Conservation (phyloP, 2,797 vertebrate genomes). For the Cichlasoma orientale region DNA sequence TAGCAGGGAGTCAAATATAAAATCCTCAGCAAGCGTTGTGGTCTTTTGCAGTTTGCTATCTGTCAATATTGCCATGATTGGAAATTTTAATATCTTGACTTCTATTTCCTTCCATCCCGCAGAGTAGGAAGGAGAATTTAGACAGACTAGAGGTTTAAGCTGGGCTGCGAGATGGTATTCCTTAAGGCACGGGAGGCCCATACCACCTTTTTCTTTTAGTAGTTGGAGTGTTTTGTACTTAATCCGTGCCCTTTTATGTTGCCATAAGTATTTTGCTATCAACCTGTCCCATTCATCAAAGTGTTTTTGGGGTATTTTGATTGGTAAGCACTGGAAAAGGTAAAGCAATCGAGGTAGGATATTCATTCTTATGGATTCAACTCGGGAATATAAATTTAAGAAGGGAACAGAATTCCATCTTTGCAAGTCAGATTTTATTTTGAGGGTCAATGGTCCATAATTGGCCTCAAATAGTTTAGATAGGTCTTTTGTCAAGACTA, state of each 20-base stretch:
- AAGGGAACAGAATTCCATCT: not conserved
- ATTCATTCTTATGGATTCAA: conserved; percentile 1
- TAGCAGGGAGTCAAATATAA: too few relatives aligned
- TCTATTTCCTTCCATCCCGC: not conserved
- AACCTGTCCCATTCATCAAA: not conserved
- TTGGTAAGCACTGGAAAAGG: not conserved
- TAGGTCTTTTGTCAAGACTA: not conserved
- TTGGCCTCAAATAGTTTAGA: not conserved
- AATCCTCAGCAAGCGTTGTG: too few relatives aligned
- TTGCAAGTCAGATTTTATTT: not conserved
- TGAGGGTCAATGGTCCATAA: not conserved
- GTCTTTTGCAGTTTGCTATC: too few relatives aligned
- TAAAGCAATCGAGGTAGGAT: not conserved
- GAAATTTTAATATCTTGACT: too few relatives aligned
- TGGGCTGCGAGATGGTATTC: not conserved
- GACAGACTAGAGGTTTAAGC: not conserved
- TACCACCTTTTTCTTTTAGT: not conserved
- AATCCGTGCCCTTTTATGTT: not conserved
- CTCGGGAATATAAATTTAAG: not conserved
- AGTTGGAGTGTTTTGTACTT: not conserved
- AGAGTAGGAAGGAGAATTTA: not conserved
- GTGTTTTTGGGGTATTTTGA: not conserved
- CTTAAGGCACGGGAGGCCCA: not conserved
- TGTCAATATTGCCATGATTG: too few relatives aligned
- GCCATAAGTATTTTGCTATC: not conserved